Percentiles rank a stretch among this genome's conserved stretches.
Evolutionary conservation across 2,888 invertebrate species (phyloP).

Genomic region (Helleia helle): DNA sequence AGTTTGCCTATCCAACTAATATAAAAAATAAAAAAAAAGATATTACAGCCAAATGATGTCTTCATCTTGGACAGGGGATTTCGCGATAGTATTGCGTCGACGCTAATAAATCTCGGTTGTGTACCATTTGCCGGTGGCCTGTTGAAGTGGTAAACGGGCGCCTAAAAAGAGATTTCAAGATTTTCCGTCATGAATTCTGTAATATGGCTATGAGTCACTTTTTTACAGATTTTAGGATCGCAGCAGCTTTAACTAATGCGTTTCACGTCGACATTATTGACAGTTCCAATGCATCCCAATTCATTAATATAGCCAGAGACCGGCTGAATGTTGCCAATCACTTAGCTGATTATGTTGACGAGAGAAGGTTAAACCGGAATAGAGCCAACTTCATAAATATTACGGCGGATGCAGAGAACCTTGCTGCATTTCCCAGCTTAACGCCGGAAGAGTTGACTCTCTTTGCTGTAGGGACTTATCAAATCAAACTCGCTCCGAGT

Average conservation of each 20-base stretch:
- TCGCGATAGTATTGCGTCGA: constrained; percentile 1
- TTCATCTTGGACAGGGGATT: background rate
- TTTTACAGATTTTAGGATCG: constrained; percentile 13
- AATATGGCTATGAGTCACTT: constrained; percentile 5
- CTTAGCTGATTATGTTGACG: constrained; percentile 13
- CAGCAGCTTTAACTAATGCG: constrained; percentile 15
- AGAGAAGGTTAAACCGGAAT: constrained; percentile 10
- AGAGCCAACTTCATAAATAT: constrained; percentile 10
- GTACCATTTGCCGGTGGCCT: background rate
- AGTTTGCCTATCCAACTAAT: no score
- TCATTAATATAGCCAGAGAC: constrained; percentile 14
- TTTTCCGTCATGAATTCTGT: constrained; percentile 7
- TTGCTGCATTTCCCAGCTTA: constrained; percentile 12
- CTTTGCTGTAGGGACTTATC: constrained; percentile 14
- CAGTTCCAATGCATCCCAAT: constrained; percentile 12
- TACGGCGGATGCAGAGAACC: constrained; percentile 8
- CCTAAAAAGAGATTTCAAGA: constrained; percentile 4
- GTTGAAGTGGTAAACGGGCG: background rate
- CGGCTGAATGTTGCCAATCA: constrained; percentile 12
- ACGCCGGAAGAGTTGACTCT: constrained; percentile 12
- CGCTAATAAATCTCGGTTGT: background rate
- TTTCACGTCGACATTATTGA: constrained; percentile 13
- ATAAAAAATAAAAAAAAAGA: no score
- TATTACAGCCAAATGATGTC: background rate
- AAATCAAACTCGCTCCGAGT: no score